Evolutionary conservation across 2,113 vertebrate species (phyloP).

Genomic region (Balaeniceps rex): DNA sequence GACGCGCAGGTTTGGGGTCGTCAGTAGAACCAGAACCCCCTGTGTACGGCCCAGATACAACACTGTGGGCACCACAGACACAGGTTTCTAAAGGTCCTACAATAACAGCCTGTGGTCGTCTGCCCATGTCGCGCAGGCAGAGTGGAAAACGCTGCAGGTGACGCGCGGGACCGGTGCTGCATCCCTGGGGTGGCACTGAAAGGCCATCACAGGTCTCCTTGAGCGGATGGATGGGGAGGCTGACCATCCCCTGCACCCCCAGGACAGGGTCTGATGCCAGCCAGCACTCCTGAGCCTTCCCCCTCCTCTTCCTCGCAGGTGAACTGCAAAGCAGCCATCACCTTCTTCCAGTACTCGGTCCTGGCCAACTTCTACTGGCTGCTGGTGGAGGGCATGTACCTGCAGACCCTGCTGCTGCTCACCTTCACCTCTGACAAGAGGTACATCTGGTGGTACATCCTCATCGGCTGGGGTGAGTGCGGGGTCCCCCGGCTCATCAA

Average conservation of each 20-base stretch:
- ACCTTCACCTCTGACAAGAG: slow-evolving; percentile 85
- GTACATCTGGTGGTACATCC: slow-evolving; percentile 88
- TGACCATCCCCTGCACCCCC: no score
- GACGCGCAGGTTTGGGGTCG: background rate
- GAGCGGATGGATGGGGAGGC: accelerated
- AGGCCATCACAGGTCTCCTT: background rate
- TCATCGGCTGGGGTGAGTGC: slow-evolving; percentile 86
- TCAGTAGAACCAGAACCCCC: background rate
- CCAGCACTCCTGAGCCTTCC: background rate
- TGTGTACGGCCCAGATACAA: background rate
- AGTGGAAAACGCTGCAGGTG: background rate
- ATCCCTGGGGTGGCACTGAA: background rate
- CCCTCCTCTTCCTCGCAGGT: slow-evolving; percentile 44
- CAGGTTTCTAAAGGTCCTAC: background rate
- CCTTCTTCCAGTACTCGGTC: slow-evolving; percentile 88
- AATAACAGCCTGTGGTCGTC: accelerated
- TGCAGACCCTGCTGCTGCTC: slow-evolving; percentile 85
- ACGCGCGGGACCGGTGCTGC: accelerated
- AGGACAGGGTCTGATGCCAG: background rate
- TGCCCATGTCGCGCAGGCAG: background rate
- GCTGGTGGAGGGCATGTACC: slow-evolving; percentile 88
- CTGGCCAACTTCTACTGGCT: slow-evolving; percentile 90
- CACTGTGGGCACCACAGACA: background rate
- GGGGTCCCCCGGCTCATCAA: accelerated
- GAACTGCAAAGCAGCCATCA: slow-evolving; percentile 80